These are phyloP conservation scores for Poeciliopsis gracilis DNA, from an alignment of 2,797 vertebrate species.

Conservation along the genomic window DNA sequence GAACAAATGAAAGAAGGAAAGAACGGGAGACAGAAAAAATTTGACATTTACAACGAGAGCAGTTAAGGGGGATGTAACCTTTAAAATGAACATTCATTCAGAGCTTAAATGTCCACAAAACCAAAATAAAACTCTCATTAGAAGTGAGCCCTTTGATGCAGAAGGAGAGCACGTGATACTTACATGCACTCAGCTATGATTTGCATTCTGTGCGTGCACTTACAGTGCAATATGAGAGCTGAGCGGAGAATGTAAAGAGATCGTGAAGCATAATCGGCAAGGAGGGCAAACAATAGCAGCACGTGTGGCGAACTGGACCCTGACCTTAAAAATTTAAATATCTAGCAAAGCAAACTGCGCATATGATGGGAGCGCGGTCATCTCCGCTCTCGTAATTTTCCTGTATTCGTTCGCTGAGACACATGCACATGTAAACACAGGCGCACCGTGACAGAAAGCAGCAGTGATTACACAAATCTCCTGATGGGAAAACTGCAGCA, in stretches of 20 bases:
- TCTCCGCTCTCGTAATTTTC: not conserved
- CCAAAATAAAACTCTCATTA: conserved; percentile 47
- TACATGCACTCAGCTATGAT: conserved; percentile 1
- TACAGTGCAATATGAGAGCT: conserved; percentile 24
- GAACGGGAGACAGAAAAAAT: not conserved
- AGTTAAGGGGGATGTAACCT: conserved; percentile 69
- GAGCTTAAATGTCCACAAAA: conserved; percentile 43
- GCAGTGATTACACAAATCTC: conserved; percentile 8
- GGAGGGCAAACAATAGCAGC: conserved; percentile 36
- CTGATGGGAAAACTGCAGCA: conserved; percentile 47
- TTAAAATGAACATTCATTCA: conserved; percentile 60
- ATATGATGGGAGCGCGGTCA: not conserved
- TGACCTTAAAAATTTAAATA: conserved; percentile 28
- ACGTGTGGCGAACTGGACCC: conserved; percentile 23
- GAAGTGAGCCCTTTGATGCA: conserved; percentile 15
- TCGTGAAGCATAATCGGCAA: conserved; percentile 11
- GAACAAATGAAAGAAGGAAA: conserved; percentile 3
- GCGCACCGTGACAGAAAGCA: conserved; percentile 15
- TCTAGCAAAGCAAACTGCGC: not conserved
- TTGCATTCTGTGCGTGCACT: conserved; percentile 27
- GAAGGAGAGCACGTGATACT: not conserved
- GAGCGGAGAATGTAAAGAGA: conserved; percentile 33
- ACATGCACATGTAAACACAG: conserved; percentile 1
- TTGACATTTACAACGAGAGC: conserved; percentile 67
- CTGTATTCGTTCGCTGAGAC: conserved; percentile 11